Evolutionary conservation across 2,113 vertebrate genomes (phyloP).

Genomic region (Holacanthus passer): DNA sequence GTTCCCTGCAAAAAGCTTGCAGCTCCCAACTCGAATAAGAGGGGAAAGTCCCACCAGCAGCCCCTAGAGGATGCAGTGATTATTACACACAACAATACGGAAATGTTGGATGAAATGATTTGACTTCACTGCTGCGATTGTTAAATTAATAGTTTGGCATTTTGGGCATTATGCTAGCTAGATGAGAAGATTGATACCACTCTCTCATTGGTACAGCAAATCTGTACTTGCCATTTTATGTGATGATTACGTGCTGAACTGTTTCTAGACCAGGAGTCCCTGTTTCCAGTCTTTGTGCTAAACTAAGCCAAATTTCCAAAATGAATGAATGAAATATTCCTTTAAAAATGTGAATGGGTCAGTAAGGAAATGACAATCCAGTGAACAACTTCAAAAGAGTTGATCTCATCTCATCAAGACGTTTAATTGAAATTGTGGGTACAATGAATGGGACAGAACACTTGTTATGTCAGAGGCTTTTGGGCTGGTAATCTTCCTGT

Average conservation of each 20-base stretch:
- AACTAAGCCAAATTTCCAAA: too few relatives aligned
- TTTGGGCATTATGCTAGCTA: background rate
- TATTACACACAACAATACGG: constrained; percentile 18
- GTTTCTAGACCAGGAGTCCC: background rate
- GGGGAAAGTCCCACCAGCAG: constrained; percentile 15
- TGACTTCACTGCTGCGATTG: background rate
- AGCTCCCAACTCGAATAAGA: constrained; percentile 21
- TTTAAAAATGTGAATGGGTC: background rate
- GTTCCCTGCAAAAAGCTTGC: constrained; percentile 18
- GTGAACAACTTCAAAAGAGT: background rate
- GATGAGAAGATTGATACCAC: background rate
- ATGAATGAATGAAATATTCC: too few relatives aligned
- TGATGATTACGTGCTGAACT: background rate
- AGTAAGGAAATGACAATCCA: too few relatives aligned
- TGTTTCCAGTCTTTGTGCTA: too few relatives aligned
- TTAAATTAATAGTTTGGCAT: background rate
- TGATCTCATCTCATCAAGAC: too few relatives aligned
- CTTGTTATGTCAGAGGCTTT: background rate
- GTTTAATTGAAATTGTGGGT: too few relatives aligned
- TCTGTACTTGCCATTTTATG: too few relatives aligned
- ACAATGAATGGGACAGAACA: too few relatives aligned
- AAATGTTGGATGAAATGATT: constrained; percentile 3
- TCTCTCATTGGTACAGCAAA: background rate
- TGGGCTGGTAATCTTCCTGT: background rate
- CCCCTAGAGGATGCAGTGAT: constrained; percentile 32